A percentile compares a stretch with the other conserved stretches of the same genome.
These are phyloP conservation scores for Gobio occitaniae DNA, from an alignment of 2,797 vertebrate species.

Conservation along the genomic window DNA sequence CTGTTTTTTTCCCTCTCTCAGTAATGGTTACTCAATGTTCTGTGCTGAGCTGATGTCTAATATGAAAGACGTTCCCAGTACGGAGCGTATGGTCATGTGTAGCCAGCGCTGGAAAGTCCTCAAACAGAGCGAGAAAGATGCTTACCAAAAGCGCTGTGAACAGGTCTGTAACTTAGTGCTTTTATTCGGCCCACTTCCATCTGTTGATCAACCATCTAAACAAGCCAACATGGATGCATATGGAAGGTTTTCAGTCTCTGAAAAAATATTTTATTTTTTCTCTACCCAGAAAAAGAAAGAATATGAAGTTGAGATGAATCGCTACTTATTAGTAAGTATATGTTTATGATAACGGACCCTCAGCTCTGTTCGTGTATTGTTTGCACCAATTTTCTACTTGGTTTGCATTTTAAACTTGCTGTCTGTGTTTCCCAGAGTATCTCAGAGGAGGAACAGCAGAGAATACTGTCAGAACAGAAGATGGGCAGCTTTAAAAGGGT, in stretches of 20 bases:
- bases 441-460: slow-evolving; percentile 93
- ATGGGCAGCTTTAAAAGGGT: slow-evolving; percentile 87
- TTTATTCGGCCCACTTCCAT: not conserved
- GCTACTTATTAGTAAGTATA: slow-evolving; percentile 91
- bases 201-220: not conserved
- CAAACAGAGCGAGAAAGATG: slow-evolving; percentile 92
- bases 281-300: slow-evolving; percentile 93
- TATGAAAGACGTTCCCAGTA: slow-evolving; percentile 99
- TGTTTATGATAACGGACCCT: not conserved
- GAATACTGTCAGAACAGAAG: slow-evolving; percentile 93
- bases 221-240: not conserved
- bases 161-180: slow-evolving; percentile 79
- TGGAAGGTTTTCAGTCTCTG: not conserved
- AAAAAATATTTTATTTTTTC: not conserved
- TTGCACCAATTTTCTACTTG: not conserved
- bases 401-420: slow-evolving; percentile 1
- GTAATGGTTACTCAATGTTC: slow-evolving; percentile 98
- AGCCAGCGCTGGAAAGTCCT: slow-evolving; percentile 98
- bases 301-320: slow-evolving; percentile 93
- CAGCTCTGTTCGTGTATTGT: not conserved
- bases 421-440: slow-evolving; percentile 79
- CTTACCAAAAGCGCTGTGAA: slow-evolving; percentile 97
- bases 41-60: slow-evolving; percentile 98
- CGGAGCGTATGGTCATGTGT: slow-evolving; percentile 97
- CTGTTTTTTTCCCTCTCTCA: slow-evolving; percentile 54